Evolutionary conservation across 1,140 invertebrate species (phyloP).

Genomic region (Tetragonula clypearis): DNA sequence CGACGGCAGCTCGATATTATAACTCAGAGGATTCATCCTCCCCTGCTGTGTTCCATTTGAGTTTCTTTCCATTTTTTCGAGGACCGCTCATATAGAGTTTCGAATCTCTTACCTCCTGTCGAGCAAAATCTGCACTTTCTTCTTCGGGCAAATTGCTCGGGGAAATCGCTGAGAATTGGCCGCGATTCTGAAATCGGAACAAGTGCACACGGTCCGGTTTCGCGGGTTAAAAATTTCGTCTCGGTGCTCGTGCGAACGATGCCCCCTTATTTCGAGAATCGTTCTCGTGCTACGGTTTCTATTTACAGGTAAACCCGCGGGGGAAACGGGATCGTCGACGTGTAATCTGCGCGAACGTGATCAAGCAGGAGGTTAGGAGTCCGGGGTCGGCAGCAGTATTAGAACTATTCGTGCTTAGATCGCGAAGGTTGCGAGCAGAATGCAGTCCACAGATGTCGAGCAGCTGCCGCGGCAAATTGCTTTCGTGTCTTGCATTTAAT

Average conservation of each 20-base stretch:
- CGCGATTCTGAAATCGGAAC: background rate
- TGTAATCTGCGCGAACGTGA: conserved; percentile 7
- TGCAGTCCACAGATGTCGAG: conserved; percentile 74
- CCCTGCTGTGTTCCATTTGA: too few species aligned
- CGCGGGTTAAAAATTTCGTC: background rate
- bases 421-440: conserved; percentile 58
- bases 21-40: too few species aligned
- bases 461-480: conserved; percentile 72
- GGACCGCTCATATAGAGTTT: background rate
- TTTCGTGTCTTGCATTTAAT: conserved; percentile 65
- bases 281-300: conserved; percentile 2
- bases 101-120: too few species aligned
- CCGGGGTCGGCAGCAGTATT: conserved; percentile 8
- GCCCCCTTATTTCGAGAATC: conserved; percentile 1
- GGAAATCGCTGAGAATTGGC: background rate
- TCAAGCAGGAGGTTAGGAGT: background rate
- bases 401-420: conserved; percentile 62
- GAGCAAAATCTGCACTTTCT: too few species aligned
- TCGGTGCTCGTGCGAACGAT: too few species aligned
- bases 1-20: too few species aligned
- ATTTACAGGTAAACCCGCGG: conserved; percentile 23
- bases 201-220: background rate
- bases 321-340: background rate
- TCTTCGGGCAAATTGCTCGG: background rate
- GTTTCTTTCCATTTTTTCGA: too few species aligned